Evolutionary conservation across 2,888 invertebrate genomes (phyloP).

Genomic region (Cecidostiba fungosa): DNA sequence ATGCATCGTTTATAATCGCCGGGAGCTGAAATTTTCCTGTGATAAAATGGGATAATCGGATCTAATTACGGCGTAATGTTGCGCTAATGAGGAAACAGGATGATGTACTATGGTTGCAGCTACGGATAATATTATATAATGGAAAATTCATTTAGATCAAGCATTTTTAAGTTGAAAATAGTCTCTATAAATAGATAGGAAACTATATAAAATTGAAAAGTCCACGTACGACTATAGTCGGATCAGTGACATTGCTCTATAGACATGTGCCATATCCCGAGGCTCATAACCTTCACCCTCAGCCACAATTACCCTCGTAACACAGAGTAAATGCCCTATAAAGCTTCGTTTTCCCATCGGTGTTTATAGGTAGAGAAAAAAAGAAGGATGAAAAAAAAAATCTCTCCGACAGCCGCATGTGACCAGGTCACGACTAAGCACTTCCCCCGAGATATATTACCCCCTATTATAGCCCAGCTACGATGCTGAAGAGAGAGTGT

Average conservation of each 20-base stretch:
- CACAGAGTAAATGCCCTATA: not conserved
- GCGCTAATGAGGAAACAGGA: not conserved
- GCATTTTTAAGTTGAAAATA: too few species aligned
- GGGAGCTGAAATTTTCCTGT: not conserved
- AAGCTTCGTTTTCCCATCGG: not conserved
- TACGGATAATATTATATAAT: too few species aligned
- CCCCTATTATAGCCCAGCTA: conserved; percentile 75
- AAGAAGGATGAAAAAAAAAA: not conserved
- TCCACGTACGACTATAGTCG: too few species aligned
- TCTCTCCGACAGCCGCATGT: not conserved
- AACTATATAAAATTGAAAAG: too few species aligned
- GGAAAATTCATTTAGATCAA: too few species aligned
- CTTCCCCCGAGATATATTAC: conserved; percentile 72
- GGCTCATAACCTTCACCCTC: not conserved
- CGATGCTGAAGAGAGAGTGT: conserved; percentile 52
- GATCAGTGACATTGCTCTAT: too few species aligned
- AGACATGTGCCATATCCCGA: too few species aligned
- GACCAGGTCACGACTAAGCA: conserved; percentile 31
- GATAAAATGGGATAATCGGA: not conserved
- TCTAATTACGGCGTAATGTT: not conserved
- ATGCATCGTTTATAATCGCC: not conserved
- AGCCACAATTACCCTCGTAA: not conserved
- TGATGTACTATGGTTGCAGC: not conserved
- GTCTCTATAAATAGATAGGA: too few species aligned
- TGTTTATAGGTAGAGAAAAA: not conserved